Evolutionary conservation across 2,797 vertebrate species (phyloP).

Genomic region (Xyrichtys novacula): DNA sequence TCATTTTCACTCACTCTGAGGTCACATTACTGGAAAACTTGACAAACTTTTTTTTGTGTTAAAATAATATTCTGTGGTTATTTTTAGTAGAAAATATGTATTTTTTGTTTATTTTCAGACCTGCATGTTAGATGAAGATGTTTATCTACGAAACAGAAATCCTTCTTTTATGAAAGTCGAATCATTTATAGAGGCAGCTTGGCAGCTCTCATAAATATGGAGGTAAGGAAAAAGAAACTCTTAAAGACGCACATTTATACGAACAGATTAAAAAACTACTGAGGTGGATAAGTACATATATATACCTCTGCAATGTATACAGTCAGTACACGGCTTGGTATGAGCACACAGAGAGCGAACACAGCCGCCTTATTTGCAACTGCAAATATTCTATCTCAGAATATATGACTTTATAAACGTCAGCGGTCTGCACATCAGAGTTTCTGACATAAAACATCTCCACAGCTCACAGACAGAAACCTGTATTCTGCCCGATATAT

Average conservation of each 20-base stretch:
- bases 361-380: constrained; percentile 18
- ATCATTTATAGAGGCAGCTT: neutral
- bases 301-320: constrained; percentile 1
- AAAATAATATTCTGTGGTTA: too few relatives aligned
- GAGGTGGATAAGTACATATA: constrained; percentile 3
- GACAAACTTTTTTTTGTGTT: too few relatives aligned
- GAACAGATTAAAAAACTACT: constrained; percentile 23
- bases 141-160: neutral
- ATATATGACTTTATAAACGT: constrained; percentile 28
- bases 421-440: constrained; percentile 24
- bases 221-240: neutral
- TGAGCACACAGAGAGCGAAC: constrained; percentile 4
- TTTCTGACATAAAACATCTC: constrained; percentile 17
- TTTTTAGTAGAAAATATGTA: too few relatives aligned
- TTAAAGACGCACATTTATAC: constrained; percentile 6
- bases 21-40: too few relatives aligned
- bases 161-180: neutral
- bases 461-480: neutral
- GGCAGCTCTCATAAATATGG: neutral
- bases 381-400: constrained; percentile 30
- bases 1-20: too few relatives aligned
- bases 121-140: too few relatives aligned
- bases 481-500: neutral
- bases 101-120: too few relatives aligned
- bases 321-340: neutral